Evolutionary conservation across 2,888 invertebrate genomes (phyloP).

Genomic region (Monopis laevigella): DNA sequence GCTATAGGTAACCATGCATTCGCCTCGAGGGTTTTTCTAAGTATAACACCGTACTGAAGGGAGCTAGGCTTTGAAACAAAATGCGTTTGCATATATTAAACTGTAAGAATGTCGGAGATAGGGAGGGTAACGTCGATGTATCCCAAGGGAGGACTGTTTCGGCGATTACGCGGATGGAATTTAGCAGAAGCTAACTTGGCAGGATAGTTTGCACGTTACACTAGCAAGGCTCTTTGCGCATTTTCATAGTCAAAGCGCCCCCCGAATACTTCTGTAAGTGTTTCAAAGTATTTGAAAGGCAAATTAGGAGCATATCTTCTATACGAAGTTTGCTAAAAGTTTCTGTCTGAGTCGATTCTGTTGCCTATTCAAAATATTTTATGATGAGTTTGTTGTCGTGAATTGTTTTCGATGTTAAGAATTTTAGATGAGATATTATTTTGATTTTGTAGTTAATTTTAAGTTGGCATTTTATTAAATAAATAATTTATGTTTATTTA

Average conservation of each 20-base stretch:
- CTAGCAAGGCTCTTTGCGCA: constrained; percentile 53
- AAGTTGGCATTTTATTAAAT: too few species aligned
- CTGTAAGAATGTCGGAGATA: constrained; percentile 64
- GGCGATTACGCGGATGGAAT: constrained; percentile 65
- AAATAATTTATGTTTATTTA: too few species aligned
- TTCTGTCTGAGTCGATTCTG: constrained; percentile 6
- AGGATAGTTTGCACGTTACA: constrained; percentile 60
- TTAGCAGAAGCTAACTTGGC: constrained; percentile 42
- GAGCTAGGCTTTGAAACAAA: constrained; percentile 65
- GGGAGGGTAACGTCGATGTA: constrained; percentile 47
- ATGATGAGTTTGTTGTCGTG: constrained; percentile 7
- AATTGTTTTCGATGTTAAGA: too few species aligned
- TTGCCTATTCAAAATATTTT: constrained; percentile 11
- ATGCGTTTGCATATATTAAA: constrained; percentile 69
- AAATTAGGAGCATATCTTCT: constrained; percentile 53
- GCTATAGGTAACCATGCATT: constrained; percentile 2
- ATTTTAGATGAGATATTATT: too few species aligned
- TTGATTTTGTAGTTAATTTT: too few species aligned
- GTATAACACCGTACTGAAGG: constrained; percentile 56
- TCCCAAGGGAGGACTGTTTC: constrained; percentile 55
- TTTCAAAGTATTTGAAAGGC: constrained; percentile 63
- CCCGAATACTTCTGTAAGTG: constrained; percentile 43
- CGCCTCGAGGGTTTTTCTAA: constrained; percentile 42
- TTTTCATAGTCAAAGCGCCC: constrained; percentile 53
- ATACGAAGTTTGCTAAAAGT: constrained; percentile 26